Evolutionary conservation across 2,113 vertebrate species (phyloP), one percentile per base, ranked within the genome.

Genomic region (Pitta sordida): DNA sequence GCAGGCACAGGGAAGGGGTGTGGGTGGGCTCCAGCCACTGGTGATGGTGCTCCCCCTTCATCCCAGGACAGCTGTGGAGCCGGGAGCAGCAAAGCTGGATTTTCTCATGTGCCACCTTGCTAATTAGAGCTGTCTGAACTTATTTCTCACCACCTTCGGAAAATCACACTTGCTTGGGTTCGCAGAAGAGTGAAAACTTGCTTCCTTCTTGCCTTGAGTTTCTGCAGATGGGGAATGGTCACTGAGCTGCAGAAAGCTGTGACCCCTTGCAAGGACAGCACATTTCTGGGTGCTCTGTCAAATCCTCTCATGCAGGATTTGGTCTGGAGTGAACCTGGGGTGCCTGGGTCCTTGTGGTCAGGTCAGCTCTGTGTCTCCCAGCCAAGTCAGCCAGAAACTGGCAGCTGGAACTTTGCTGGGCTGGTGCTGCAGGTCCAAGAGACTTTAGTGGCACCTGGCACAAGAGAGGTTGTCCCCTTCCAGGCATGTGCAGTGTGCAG

Each of bases 101-200:
- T 88, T 88, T 91, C 59, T 96, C 48, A 90, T 2, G 2, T 2
- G 2, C 60, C 71, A 58, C 79, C 60, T 82, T 63, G 22, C 82
- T 94, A 88, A 96, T 90, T 93, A 90, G 88, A 91, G 79, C 91
- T 78, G 87, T 91, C 91, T 95, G 91, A 94, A 94, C 69, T 14
- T 52, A 59, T 81, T 96, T 93, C 85, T 95, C 96, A 95, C 96
- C 91, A 94, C 93, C 95, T 94, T 94, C 95, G 88, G 90, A 96
- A 95, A 96, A 93, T 96, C 87, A 86, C 95, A 93, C 94, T 91
- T 91, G 44, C 52, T 11, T 80, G 37, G 85, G 71, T 90, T 88
- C 27, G 4, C 60, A 83, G 82, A 70, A 83, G 68, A 95, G 71
- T n/a, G 51, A 86, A 94, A 81, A 56, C 80, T 83, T 56, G 84